Conservation (phyloP, 2,888 invertebrate species). For the Agrenia bidenticulata region DNA sequence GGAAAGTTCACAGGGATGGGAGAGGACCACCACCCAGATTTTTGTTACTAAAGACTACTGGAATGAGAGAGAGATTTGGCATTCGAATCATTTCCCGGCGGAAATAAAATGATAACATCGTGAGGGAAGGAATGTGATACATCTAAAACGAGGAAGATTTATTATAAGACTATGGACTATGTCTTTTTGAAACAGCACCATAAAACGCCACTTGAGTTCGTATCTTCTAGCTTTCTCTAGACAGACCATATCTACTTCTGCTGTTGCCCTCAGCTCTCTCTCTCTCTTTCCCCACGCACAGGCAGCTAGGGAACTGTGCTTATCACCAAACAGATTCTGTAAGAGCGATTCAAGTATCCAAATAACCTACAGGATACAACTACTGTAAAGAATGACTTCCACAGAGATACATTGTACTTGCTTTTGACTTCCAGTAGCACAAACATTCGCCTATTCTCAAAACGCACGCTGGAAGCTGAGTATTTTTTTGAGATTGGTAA, state of each 20-base stretch:
- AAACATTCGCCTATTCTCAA: too few relatives aligned
- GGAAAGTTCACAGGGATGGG: background rate
- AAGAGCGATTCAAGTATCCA: background rate
- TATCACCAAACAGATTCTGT: background rate
- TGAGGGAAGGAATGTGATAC: constrained; percentile 18
- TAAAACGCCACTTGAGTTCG: constrained; percentile 38
- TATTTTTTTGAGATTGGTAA: background rate
- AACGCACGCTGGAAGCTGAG: too few relatives aligned
- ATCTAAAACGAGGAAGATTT: constrained; percentile 37
- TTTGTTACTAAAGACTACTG: background rate
- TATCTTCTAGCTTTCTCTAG: background rate
- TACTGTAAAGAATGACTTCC: constrained; percentile 5
- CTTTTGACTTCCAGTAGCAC: too few relatives aligned
- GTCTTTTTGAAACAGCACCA: constrained; percentile 33
- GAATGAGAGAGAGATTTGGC: constrained; percentile 28
- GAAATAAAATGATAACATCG: constrained; percentile 46
- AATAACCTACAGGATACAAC: background rate
- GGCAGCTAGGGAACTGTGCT: background rate
- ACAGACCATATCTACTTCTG: background rate
- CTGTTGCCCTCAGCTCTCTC: background rate
- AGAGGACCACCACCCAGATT: background rate
- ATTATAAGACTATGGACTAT: constrained; percentile 21
- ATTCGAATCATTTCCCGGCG: constrained; percentile 40
- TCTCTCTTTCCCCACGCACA: too few relatives aligned
- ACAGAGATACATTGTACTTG: background rate